Evolutionary conservation across 2,113 vertebrate species (phyloP), one percentile per base, ranked within the genome.

Genomic region (Colius striatus): DNA sequence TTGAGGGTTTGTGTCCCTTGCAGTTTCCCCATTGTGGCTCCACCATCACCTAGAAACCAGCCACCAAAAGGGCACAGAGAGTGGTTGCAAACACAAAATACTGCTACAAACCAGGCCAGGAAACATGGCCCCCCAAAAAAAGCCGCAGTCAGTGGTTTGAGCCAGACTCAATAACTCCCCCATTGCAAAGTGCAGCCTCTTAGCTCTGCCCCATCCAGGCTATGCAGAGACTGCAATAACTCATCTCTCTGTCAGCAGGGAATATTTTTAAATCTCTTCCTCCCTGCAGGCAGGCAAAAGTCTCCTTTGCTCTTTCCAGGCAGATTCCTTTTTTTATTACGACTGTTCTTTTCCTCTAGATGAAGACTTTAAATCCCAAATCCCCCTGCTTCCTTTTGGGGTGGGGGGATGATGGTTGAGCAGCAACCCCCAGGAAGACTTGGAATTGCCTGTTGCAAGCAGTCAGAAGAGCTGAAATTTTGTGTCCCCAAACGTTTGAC

Each of bases 221-320:
- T 70, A n/a, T 62, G 61, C 50, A 36, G 62, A n/a, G 47, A 32
- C 4, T 32, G 29, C 30, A 30, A 6, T 75, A 92, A 91, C 41
- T 95, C 84, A 89, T 81, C 53, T 9, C 45, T 29, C 66, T 89
- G 89, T 87, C 92, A 92, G 53, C 70, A 5, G 66, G 81, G 84
- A 89, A 29, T 92, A 78, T 87, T 94, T 94, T 87, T 57, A 96
- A 82, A 81, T 38, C 78, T n/a, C 66, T 48, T 60, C 57, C 78
- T 91, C 84, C 87, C 66, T 38, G 62, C 66, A 87, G 87, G 89
- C 89, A 92, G 51, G 81, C 94, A 92, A 65, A 63, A 67, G 45
- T 19, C 74, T 85, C 70, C 87, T 78, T 81, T 32, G 12, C 34
- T 75, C 63, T 85, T 75, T 53, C 77, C 81, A 84, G 34, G 48